Percentiles rank a stretch among this genome's conserved stretches.
These are phyloP conservation scores for Echinops telfairi DNA, from an alignment of 2,113 vertebrate species.

Conservation along the genomic window DNA sequence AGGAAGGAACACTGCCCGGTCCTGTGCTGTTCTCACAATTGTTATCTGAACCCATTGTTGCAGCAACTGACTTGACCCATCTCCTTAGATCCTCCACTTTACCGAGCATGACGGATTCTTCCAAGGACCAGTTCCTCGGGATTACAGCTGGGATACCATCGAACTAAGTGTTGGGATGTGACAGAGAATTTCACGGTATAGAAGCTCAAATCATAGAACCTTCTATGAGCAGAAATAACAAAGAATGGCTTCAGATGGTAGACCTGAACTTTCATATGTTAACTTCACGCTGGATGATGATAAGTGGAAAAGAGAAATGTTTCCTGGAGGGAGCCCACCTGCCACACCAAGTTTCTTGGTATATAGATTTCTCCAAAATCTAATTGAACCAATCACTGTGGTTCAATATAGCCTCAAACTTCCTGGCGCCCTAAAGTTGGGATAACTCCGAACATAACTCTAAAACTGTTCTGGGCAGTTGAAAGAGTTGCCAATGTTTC, in stretches of 20 bases:
- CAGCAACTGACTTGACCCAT: no score
- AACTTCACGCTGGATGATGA: neutral
- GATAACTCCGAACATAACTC: neutral
- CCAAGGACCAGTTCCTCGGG: no score
- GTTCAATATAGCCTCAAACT: neutral
- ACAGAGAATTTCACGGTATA: neutral
- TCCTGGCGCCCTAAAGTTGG: neutral
- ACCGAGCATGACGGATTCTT: no score
- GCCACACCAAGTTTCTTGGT: neutral
- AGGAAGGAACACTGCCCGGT: no score
- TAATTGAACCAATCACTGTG: neutral
- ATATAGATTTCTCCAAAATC: neutral
- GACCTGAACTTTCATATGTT: neutral
- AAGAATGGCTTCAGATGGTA: neutral
- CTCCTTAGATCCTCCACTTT: no score
- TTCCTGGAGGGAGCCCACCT: neutral
- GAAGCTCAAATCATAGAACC: neutral
- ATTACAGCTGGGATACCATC: neutral
- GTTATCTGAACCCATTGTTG: no score
- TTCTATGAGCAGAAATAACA: neutral
- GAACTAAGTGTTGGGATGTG: neutral
- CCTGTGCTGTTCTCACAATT: no score
- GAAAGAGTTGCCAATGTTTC: slow-evolving; percentile 46
- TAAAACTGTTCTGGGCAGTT: slow-evolving; percentile 20
- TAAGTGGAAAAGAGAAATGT: neutral